These are phyloP conservation scores for Clarias gariepinus DNA, from an alignment of 2,113 vertebrate species.

Conservation along the genomic window DNA sequence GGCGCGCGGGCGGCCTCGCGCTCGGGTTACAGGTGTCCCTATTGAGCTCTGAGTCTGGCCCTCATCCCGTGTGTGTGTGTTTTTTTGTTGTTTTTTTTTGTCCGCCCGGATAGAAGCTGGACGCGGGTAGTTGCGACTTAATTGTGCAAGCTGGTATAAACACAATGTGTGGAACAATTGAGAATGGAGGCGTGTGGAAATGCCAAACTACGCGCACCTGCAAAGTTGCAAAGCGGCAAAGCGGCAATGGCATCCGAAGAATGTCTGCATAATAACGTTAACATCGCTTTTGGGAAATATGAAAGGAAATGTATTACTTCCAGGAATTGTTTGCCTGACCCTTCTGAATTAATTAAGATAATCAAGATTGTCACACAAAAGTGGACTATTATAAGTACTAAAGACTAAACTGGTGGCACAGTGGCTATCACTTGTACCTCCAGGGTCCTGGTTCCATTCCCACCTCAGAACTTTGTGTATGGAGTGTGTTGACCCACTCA, in stretches of 20 bases:
- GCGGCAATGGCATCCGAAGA: slow-evolving; percentile 44
- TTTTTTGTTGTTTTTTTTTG: slow-evolving; percentile 41
- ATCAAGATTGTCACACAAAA: background rate
- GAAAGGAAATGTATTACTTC: slow-evolving; percentile 19
- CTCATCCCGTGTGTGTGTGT: slow-evolving; percentile 39
- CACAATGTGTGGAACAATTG: slow-evolving; percentile 52
- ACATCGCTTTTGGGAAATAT: background rate
- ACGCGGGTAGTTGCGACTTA: slow-evolving; percentile 25
- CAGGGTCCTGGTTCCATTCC: too few species aligned
- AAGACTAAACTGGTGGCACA: background rate
- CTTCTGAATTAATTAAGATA: background rate
- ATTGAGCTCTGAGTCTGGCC: slow-evolving; percentile 58
- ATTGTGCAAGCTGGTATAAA: slow-evolving; percentile 35
- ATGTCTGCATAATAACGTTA: slow-evolving; percentile 36
- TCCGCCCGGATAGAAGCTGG: slow-evolving; percentile 45
- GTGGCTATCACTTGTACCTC: too few species aligned
- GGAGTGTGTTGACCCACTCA: too few species aligned
- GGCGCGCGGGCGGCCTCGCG: slow-evolving; percentile 62
- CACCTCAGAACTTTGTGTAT: too few species aligned
- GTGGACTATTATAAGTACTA: background rate
- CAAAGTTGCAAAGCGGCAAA: slow-evolving; percentile 44
- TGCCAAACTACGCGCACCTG: slow-evolving; percentile 10
- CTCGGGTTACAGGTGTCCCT: slow-evolving; percentile 69
- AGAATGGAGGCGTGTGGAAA: slow-evolving; percentile 20
- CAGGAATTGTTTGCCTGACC: slow-evolving; percentile 22